A percentile compares a stretch with the other conserved stretches of the same genome.
Evolutionary conservation across 2,888 invertebrate genomes (phyloP).

Genomic region (Aricia artaxerxes): DNA sequence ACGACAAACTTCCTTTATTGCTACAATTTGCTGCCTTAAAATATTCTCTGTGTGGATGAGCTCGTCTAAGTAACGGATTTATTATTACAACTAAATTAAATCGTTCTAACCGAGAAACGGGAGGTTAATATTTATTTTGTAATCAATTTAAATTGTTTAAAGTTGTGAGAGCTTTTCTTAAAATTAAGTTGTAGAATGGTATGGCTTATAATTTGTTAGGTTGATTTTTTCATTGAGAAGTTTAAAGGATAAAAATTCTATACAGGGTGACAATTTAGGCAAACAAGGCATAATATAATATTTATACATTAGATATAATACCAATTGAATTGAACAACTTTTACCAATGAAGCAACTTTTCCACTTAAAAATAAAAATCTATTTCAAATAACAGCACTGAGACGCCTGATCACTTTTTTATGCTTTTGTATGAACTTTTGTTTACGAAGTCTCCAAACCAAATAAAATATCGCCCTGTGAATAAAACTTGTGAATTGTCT

Average conservation of each 20-base stretch:
- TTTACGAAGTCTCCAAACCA: not conserved
- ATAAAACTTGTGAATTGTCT: not conserved
- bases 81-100: constrained; percentile 53
- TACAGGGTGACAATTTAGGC: not conserved
- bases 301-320: too few species aligned
- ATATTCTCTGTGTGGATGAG: constrained; percentile 66
- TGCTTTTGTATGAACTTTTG: not conserved
- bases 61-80: constrained; percentile 48
- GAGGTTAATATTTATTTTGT: constrained; percentile 27
- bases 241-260: not conserved
- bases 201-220: not conserved
- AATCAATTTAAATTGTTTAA: constrained; percentile 18
- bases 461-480: too few species aligned
- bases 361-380: too few species aligned
- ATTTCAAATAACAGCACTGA: too few species aligned
- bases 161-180: not conserved
- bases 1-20: constrained; percentile 63
- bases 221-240: not conserved
- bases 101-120: constrained; percentile 38
- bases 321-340: too few species aligned
- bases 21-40: constrained; percentile 64
- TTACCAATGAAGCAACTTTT: too few species aligned
- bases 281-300: not conserved
- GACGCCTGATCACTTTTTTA: too few species aligned
- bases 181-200: not conserved